Evolutionary conservation across 2,113 vertebrate genomes (phyloP).

Genomic region (Sebastes fasciatus): DNA sequence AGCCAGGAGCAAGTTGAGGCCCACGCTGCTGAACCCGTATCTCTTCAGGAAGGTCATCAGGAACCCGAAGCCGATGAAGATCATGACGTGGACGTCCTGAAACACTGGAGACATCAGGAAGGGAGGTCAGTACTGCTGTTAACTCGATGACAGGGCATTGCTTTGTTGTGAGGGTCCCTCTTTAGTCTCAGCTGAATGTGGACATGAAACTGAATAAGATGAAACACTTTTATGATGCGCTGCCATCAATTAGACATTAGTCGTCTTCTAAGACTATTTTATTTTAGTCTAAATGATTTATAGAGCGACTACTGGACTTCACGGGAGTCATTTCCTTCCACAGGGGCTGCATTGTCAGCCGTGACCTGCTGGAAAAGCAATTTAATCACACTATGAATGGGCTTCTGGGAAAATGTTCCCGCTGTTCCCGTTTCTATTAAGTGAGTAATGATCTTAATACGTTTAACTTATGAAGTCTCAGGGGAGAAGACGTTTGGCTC

Average conservation of each 20-base stretch:
- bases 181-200: conserved; percentile 18
- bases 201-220: conserved; percentile 27
- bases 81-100: conserved; percentile 97
- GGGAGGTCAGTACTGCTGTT: conserved; percentile 32
- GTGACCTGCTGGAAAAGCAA: conserved; percentile 50
- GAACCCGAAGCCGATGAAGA: conserved; percentile 97
- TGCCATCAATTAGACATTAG: conserved; percentile 13
- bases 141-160: background rate
- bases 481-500: background rate
- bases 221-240: background rate
- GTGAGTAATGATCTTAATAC: conserved; percentile 52
- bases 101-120: conserved; percentile 85
- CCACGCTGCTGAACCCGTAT: conserved; percentile 95
- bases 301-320: conserved; percentile 14
- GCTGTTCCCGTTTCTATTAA: conserved; percentile 44
- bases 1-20: conserved; percentile 92
- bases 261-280: background rate
- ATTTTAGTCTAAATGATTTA: conserved; percentile 47
- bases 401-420: conserved; percentile 38
- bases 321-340: conserved; percentile 29
- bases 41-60: conserved; percentile 98
- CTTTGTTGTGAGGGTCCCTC: background rate
- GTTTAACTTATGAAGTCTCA: background rate
- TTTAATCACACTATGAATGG: conserved; percentile 54
- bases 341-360: conserved; percentile 37